phyloP scores from a whole-genome alignment of 1,140 invertebrate genomes.

The Drosophila oshimai region DNA sequence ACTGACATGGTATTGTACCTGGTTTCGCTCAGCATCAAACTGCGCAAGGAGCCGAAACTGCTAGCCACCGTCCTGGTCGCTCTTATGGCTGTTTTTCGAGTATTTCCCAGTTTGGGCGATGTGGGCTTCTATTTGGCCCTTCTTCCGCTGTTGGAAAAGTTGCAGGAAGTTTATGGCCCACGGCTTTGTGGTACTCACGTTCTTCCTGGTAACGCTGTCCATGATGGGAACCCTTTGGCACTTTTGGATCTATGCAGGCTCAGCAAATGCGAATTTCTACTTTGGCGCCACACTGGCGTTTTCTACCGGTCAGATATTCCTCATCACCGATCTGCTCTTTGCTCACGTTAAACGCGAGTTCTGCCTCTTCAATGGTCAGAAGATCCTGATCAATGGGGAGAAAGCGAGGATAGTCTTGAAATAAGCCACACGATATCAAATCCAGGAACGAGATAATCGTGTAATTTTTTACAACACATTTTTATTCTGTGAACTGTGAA shows the following conservation, averaged over 20 bases:
- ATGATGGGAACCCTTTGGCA: conserved; percentile 98
- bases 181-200: conserved; percentile 94
- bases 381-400: conserved; percentile 85
- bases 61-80: conserved; percentile 92
- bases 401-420: conserved; percentile 85
- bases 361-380: conserved; percentile 90
- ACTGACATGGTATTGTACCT: conserved; percentile 96
- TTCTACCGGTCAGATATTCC: conserved; percentile 97
- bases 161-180: conserved; percentile 95
- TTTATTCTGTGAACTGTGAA: too few species aligned
- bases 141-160: conserved; percentile 95
- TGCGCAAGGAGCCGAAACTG: conserved; percentile 93
- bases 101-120: conserved; percentile 98
- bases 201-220: conserved; percentile 93
- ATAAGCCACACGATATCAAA: conserved; percentile 49
- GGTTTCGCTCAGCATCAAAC: conserved; percentile 92
- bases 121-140: conserved; percentile 95
- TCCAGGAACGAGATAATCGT: too few species aligned
- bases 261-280: conserved; percentile 99
- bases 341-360: conserved; percentile 96
- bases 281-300: conserved; percentile 98
- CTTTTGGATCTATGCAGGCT: conserved; percentile 99
- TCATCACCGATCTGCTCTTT: conserved; percentile 97
- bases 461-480: too few species aligned
- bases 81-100: conserved; percentile 96